Conservation (phyloP, 2,797 vertebrate genomes). For the Cossypha niveicapilla region DNA sequence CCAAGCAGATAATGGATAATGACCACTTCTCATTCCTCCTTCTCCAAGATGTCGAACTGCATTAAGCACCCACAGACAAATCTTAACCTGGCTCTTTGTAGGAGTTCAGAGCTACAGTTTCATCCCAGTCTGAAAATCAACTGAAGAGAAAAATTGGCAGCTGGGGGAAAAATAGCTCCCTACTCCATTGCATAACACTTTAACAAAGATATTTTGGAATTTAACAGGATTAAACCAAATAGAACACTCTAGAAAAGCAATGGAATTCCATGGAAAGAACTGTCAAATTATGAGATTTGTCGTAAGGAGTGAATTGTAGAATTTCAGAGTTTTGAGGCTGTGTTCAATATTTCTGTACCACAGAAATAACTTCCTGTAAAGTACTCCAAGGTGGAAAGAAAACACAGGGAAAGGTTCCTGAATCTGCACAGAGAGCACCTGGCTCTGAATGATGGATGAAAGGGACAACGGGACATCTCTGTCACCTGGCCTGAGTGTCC, state of each 20-base stretch:
- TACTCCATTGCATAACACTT: neutral
- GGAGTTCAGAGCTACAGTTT: slow-evolving; percentile 57
- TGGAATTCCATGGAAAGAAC: neutral
- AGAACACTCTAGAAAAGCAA: neutral
- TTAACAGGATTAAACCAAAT: neutral
- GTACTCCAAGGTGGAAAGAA: neutral
- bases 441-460: neutral
- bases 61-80: slow-evolving; percentile 71
- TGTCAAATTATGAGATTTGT: neutral
- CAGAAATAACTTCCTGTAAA: neutral
- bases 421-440: neutral
- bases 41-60: slow-evolving; percentile 73
- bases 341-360: neutral
- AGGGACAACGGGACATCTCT: neutral
- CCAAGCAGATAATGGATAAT: slow-evolving; percentile 79
- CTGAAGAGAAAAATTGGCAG: slow-evolving; percentile 17
- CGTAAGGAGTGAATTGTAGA: neutral
- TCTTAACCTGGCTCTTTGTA: slow-evolving; percentile 63
- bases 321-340: neutral
- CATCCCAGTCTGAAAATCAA: slow-evolving; percentile 43
- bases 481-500: neutral
- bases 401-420: neutral
- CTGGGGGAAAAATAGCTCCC: neutral
- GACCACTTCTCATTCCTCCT: slow-evolving; percentile 74
- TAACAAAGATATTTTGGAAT: neutral